Base-by-base conservation (phyloP, 2,797 vertebrate species). In the Parauchenoglanis ngamensis region DNA sequence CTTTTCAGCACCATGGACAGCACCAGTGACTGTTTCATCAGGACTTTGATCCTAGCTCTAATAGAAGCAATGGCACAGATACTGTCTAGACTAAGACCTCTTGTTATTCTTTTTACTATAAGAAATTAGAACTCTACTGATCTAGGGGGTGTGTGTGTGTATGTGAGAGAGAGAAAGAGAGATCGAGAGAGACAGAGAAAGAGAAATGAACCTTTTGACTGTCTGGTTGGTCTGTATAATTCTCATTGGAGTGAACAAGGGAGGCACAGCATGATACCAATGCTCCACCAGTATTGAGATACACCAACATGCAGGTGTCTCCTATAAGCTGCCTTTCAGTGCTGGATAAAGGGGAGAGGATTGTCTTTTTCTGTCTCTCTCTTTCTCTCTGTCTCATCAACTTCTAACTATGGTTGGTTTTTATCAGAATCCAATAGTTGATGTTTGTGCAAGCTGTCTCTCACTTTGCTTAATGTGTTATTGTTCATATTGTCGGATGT, bases 1-100 rank as follows among this genome's bases (percentile, higher is more conserved):
- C 68, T 79, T 87, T 87, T 90, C 90, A 91, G 86, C 17, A 88
- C 87, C 87, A 72, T 7, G 85, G 87, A 83, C 80, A 88, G 80
- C 63, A 7, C 11, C 75, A 79, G 78, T 59, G 57, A 17, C 35
- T 17, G 54, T 35, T 68, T 54, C 79, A 67, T 81, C 78, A 79
- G 12, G 85, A 79, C 85, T 89, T 81, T 89, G 57, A 87, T 79
- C 49, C 83, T 70, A 28, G 70, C n/a, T 81, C 6, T 82, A 49
- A 63, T 25, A 65, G 44, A 67, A 13, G 21, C 25, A 52, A 65
- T 63, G 57, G 31, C 31, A 87, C 12, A 81, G n/a, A 63, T 63
- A 28, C 40, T 49, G 28, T 73, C 79, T 49, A 57, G 35, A 59
- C 7, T 35, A 77, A 56, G 44, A 19, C 10, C 46, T 25, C 56